Base-by-base conservation (phyloP, 2,888 invertebrate species). In the Synergus laeviventris region DNA sequence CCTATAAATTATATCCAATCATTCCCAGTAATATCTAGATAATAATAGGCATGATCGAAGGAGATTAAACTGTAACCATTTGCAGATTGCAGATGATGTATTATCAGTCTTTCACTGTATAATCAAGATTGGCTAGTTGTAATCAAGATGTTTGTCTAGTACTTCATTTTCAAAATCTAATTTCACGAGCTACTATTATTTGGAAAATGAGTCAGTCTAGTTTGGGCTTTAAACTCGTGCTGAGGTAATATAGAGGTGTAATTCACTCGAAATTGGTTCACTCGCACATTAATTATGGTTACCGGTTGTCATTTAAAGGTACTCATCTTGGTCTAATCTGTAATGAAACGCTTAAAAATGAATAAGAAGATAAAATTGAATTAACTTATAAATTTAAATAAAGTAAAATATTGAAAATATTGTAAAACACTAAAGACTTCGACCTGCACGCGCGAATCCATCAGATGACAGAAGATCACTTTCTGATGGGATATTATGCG, bases 401-500 rank as follows among this genome's bases (percentile, higher is more conserved):
- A 21, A 56, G 56, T 24, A 31, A 31, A 31, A 31, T 31, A 31
- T 31, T 56, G 18, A 12, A 56, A 56, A 21, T 14, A 24, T 59
- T 24, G 24, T 24, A 59, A 59, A 24, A 59, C n/a, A 18, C 24
- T 59, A 59, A 59, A 59, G 24, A 59, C 24, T 59, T 14, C 12
- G 59, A 24, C 59, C 59, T n/a, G n/a, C n/a, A 59, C 21, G 59
- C 59, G 24, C 24, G 59, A 59, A 59, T 59, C 59, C 59, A 56
- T 56, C 59, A 59, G 24, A 59, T 5, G 59, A 24, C 59, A 59
- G 59, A 56, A 56, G 56, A 56, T 56, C 21, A 59, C 24, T 59
- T 21, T 59, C 24, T 59, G 24, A 59, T 14, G 59, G 24, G 59
- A 59, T 59, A 59, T 59, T 59, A 59, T 24, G 14, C 59, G 59